These are phyloP conservation scores for Centrocercus urophasianus DNA, from an alignment of 2,113 vertebrate genomes.

Conservation along the genomic window DNA sequence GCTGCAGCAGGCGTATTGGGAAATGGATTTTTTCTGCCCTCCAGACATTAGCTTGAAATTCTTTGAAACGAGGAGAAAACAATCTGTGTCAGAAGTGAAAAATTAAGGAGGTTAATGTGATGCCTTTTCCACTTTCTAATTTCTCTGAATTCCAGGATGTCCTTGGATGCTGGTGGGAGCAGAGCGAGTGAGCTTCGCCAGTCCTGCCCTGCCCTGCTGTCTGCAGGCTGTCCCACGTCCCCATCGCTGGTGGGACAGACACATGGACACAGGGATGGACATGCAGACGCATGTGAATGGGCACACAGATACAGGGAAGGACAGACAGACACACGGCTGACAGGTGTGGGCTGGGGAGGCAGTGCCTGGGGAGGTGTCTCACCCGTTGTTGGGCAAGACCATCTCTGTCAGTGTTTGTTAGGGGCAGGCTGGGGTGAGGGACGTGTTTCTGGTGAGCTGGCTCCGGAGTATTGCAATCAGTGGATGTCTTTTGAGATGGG, in stretches of 20 bases:
- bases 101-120: conserved; percentile 81
- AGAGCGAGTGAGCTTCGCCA: accelerated
- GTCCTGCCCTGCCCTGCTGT: background rate
- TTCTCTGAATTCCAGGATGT: conserved; percentile 65
- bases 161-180: conserved; percentile 62
- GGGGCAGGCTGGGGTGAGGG: background rate
- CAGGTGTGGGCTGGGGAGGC: background rate
- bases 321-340: background rate
- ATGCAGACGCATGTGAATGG: too few relatives aligned
- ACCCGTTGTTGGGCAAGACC: background rate
- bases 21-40: conserved; percentile 92
- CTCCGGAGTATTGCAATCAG: background rate
- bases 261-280: background rate
- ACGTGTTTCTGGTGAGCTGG: accelerated
- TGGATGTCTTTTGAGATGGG: background rate
- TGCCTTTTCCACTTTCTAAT: conserved; percentile 70
- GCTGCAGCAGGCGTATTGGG: conserved; percentile 87
- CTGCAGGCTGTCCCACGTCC: background rate
- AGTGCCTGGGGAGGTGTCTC: background rate
- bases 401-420: background rate
- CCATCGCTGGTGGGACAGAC: background rate
- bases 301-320: too few relatives aligned
- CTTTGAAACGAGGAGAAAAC: conserved; percentile 85
- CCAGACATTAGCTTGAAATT: conserved; percentile 88
- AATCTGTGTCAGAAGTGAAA: conserved; percentile 84